Conservation (phyloP, 2,888 invertebrate species). For the Ophion ventricosus region DNA sequence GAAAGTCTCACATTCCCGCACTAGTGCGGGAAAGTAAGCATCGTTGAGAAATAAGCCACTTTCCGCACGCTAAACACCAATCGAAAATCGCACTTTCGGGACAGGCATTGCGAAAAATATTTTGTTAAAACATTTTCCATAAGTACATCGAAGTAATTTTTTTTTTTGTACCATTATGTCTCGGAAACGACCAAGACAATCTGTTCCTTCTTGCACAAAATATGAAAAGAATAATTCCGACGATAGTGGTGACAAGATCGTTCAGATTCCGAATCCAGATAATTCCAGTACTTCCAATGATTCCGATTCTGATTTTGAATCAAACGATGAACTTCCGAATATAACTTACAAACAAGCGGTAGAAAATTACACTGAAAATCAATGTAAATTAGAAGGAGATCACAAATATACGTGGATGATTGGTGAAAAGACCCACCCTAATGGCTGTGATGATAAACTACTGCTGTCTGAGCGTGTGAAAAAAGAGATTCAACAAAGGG, state of each 20-base stretch:
- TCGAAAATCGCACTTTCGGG: no score
- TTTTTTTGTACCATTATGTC: background rate
- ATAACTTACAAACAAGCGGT: slow-evolving; percentile 19
- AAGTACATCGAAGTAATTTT: background rate
- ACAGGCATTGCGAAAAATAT: no score
- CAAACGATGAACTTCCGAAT: background rate
- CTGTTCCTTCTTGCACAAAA: slow-evolving; percentile 14
- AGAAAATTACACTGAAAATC: slow-evolving; percentile 32
- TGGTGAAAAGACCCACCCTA: slow-evolving; percentile 37
- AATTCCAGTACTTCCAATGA: slow-evolving; percentile 23
- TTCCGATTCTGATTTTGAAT: slow-evolving; percentile 26
- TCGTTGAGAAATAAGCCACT: no score
- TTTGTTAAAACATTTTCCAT: no score
- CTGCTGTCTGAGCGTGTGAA: slow-evolving; percentile 13
- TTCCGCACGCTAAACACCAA: no score
- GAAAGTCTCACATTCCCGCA: no score
- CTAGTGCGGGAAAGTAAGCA: no score
- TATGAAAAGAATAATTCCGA: slow-evolving; percentile 34
- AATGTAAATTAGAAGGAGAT: slow-evolving; percentile 46
- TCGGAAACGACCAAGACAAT: background rate
- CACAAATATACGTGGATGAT: slow-evolving; percentile 34
- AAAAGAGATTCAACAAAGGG: slow-evolving; percentile 13
- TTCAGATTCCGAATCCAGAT: slow-evolving; percentile 28
- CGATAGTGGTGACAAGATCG: slow-evolving; percentile 16
- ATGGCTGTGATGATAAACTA: slow-evolving; percentile 10